Evolutionary conservation across 2,113 vertebrate genomes (phyloP).

Genomic region (Regulus satrapa): DNA sequence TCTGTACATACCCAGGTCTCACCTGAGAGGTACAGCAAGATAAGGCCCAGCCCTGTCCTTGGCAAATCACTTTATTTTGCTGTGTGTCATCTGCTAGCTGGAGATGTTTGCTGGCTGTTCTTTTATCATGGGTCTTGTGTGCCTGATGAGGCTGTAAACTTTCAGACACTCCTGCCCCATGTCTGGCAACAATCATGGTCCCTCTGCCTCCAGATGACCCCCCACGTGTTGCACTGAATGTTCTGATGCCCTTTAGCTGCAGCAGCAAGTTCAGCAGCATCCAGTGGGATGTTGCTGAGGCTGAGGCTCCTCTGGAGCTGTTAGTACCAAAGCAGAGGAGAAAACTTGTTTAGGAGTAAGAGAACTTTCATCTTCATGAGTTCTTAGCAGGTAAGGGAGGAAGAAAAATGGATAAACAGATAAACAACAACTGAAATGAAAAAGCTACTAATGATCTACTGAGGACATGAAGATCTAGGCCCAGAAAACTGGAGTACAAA

Average conservation of each 20-base stretch:
- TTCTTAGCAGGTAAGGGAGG: not conserved
- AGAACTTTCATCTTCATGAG: not conserved
- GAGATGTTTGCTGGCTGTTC: not conserved
- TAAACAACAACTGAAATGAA: not conserved
- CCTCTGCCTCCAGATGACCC: not conserved
- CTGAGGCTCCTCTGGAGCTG: not conserved
- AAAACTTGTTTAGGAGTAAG: not conserved
- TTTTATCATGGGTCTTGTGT: not conserved
- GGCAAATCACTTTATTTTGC: not conserved
- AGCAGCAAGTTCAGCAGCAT: not conserved
- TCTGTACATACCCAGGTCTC: not conserved
- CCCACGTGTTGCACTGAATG: rapidly evolving
- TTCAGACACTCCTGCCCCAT: too few relatives aligned
- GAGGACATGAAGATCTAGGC: not conserved
- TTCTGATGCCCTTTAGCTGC: not conserved
- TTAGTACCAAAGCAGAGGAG: not conserved
- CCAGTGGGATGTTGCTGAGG: not conserved
- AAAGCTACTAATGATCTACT: not conserved
- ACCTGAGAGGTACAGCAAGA: rapidly evolving
- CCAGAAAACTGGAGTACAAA: not conserved
- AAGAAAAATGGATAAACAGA: not conserved
- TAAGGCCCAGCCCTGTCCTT: not conserved
- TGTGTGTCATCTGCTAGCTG: not conserved
- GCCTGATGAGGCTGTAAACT: not conserved
- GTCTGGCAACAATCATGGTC: rapidly evolving